Conservation (phyloP, 2,113 vertebrate genomes). For the Willisornis vidua region DNA sequence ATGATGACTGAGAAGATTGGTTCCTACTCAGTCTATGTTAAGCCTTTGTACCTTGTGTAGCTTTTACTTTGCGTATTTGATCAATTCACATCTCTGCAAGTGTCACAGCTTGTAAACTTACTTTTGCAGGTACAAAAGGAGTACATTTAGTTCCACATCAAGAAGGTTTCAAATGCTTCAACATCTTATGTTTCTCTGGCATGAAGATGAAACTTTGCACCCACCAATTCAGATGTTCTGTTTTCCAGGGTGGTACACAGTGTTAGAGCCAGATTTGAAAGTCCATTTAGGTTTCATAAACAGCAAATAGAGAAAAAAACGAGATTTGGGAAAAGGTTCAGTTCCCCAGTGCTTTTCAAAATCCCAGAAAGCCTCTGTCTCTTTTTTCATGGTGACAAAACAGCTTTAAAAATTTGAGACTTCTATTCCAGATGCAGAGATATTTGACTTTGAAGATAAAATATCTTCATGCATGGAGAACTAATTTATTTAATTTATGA, state of each 20-base stretch:
- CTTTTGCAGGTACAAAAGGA: not conserved
- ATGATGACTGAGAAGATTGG: not conserved
- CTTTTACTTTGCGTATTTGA: not conserved
- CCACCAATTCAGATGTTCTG: not conserved
- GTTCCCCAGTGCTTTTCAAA: not conserved
- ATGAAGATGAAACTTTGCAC: not conserved
- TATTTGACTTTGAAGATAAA: not conserved
- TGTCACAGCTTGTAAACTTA: not conserved
- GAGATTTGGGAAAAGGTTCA: not conserved
- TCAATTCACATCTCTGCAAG: not conserved
- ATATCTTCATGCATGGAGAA: not conserved
- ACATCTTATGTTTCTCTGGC: not conserved
- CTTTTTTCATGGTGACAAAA: not conserved
- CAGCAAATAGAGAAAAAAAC: not conserved
- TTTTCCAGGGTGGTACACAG: not conserved
- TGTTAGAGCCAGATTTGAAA: not conserved
- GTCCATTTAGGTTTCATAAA: not conserved
- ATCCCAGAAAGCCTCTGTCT: not conserved
- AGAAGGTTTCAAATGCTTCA: not conserved
- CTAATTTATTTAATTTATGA: not conserved
- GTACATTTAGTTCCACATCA: not conserved
- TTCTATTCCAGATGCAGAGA: not conserved
- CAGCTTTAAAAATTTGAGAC: not conserved
- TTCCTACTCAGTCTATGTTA: not conserved
- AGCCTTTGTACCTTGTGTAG: not conserved